These are phyloP conservation scores for Molorchus minor DNA, from an alignment of 2,888 invertebrate species.

Conservation along the genomic window DNA sequence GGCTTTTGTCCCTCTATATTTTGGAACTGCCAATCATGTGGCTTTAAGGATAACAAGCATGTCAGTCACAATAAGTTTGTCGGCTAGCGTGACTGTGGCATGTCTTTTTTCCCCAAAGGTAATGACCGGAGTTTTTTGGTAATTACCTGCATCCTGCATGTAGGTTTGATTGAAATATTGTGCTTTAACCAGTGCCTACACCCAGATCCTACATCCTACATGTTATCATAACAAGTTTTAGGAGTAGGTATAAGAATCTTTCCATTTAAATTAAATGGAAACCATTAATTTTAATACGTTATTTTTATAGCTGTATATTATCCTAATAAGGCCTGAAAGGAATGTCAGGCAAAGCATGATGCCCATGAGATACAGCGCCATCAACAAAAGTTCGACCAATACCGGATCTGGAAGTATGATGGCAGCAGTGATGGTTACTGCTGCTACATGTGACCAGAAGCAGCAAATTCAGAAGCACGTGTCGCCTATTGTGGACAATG, in stretches of 20 bases:
- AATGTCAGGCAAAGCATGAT: conserved; percentile 90
- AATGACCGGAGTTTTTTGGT: conserved; percentile 55
- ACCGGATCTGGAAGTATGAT: conserved; percentile 73
- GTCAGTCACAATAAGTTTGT: conserved; percentile 94
- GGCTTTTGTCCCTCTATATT: conserved; percentile 97
- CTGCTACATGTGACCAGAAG: conserved; percentile 74
- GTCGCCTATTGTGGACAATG: conserved; percentile 62
- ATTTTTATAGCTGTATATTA: conserved; percentile 84
- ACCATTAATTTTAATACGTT: too few species aligned
- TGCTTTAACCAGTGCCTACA: too few species aligned
- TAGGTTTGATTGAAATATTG: too few species aligned
- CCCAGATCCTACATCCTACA: too few species aligned
- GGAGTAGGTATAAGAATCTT: too few species aligned
- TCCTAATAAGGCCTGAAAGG: conserved; percentile 86
- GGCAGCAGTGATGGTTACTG: conserved; percentile 74
- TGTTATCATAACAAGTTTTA: too few species aligned
- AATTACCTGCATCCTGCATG: too few species aligned
- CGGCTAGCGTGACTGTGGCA: conserved; percentile 91
- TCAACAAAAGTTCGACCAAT: conserved; percentile 70
- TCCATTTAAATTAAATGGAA: too few species aligned
- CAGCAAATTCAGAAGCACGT: conserved; percentile 72
- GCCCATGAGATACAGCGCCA: conserved; percentile 73
- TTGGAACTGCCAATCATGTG: conserved; percentile 93
- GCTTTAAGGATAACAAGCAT: conserved; percentile 92
- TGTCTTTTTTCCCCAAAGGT: conserved; percentile 96